A percentile compares a stretch with the other conserved stretches of the same genome.
Conservation (phyloP, 2,888 invertebrate genomes). For the Drosophila ezoana region DNA sequence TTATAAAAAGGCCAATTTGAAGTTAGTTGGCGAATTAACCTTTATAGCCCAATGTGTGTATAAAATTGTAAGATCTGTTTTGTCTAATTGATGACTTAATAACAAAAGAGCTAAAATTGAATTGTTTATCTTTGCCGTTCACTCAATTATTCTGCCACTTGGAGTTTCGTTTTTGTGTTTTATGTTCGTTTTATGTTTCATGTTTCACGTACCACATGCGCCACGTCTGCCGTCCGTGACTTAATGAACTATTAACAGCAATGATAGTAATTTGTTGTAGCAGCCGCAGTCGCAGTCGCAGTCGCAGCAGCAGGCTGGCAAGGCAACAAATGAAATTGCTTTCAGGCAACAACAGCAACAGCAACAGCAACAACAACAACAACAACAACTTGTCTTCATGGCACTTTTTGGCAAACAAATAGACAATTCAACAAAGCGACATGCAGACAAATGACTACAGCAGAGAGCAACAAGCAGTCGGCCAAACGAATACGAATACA, state of each 20-base stretch:
- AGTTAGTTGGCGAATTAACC: neutral
- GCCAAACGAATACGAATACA: slow-evolving; percentile 9
- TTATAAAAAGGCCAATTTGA: too few species aligned
- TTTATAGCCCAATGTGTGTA: slow-evolving; percentile 7
- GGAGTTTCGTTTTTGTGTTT: slow-evolving; percentile 44
- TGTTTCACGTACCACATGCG: slow-evolving; percentile 66
- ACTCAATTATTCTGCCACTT: slow-evolving; percentile 81
- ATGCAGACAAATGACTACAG: slow-evolving; percentile 77
- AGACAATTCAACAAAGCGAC: slow-evolving; percentile 79
- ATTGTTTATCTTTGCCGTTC: slow-evolving; percentile 77
- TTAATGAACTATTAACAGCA: slow-evolving; percentile 80
- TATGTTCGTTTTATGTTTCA: slow-evolving; percentile 64
- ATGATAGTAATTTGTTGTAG: slow-evolving; percentile 79
- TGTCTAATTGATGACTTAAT: slow-evolving; percentile 77
- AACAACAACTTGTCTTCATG: slow-evolving; percentile 77
- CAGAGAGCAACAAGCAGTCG: slow-evolving; percentile 39
- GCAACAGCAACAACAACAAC: slow-evolving; percentile 30
- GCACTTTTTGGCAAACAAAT: slow-evolving; percentile 80
- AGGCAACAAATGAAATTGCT: slow-evolving; percentile 73
- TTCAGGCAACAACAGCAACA: slow-evolving; percentile 48
- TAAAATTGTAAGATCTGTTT: slow-evolving; percentile 27
- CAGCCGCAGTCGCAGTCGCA: slow-evolving; percentile 43
- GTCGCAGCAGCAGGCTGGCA: slow-evolving; percentile 17
- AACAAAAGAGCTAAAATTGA: slow-evolving; percentile 66
- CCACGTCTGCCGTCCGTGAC: slow-evolving; percentile 73